Evolutionary conservation across 2,888 invertebrate species (phyloP), one percentile per base, ranked within the genome.

Genomic region (Dryadula phaetusa): DNA sequence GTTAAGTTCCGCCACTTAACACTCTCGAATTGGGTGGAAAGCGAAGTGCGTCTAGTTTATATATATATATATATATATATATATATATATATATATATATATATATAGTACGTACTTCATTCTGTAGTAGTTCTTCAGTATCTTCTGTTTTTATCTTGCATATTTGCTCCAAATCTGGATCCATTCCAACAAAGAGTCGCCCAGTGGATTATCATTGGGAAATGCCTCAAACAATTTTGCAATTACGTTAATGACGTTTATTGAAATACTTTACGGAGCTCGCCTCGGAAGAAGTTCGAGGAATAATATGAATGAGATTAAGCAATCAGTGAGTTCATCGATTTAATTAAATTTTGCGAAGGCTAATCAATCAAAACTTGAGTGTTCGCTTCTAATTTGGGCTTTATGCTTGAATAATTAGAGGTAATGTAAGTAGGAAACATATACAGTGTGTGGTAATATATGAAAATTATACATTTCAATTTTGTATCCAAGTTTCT

Each of bases 161-260:
- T 44, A 6, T 8, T 44, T 18, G 8, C 18, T 46, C 18, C 10
- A 46, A 10, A 8, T 46, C 3, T 12, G 22, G 22, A 46, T 37
- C 42, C 52, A 70, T 49, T 66, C 63, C 44, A 61, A 66, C 63
- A 58, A 63, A 56, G 62, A 66, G 46, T 67, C 49, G 5, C 58
- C 62, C 42, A 56, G 40, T 61, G 65, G 60, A 60, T 70, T 68
- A 62, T 63, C 68, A 58, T 40, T 25, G 34, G 28, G 62, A 64
- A 47, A 56, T 63, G 28, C 49, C 61, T 46, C 65, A 25, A 64
- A 65, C 64, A 69, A 67, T 79, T 77, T 75, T 67, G 77, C 80
- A 81, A 85, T 85, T 83, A 82, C 75, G 73, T 70, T 75, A 76
- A 82, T 81, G 82, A 80, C 83, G 78, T 83, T 85, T 83, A 85